phyloP scores from a whole-genome alignment of 2,888 invertebrate species.

The Drosophila mimica region DNA sequence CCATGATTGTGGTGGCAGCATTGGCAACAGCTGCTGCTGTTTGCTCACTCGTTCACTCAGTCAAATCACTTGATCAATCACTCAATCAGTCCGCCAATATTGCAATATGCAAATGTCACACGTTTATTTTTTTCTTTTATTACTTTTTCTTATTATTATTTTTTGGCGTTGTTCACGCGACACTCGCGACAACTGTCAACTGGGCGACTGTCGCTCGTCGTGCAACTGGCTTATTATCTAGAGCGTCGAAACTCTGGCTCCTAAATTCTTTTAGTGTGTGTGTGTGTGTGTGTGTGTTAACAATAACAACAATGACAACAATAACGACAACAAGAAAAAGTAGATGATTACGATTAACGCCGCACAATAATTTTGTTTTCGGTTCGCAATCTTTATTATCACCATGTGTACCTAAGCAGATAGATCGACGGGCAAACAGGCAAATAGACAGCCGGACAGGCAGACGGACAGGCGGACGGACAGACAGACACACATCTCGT shows the following conservation, averaged over 20 bases:
- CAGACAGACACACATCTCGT: slow-evolving; percentile 19
- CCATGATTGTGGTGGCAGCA: slow-evolving; percentile 64
- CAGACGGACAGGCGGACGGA: slow-evolving; percentile 1
- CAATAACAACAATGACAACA: slow-evolving; percentile 38
- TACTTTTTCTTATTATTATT: not conserved
- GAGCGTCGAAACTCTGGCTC: slow-evolving; percentile 18
- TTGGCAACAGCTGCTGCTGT: slow-evolving; percentile 36
- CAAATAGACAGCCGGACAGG: slow-evolving; percentile 19
- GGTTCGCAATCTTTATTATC: slow-evolving; percentile 71
- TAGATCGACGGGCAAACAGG: slow-evolving; percentile 55
- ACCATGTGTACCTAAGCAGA: slow-evolving; percentile 71
- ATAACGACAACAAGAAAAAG: slow-evolving; percentile 27
- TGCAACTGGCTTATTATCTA: slow-evolving; percentile 56
- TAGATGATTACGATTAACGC: slow-evolving; percentile 36
- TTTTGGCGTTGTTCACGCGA: slow-evolving; percentile 24
- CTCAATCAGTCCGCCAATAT: slow-evolving; percentile 27
- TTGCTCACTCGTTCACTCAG: slow-evolving; percentile 18
- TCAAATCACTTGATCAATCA: slow-evolving; percentile 44
- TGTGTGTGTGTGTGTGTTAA: slow-evolving; percentile 10
- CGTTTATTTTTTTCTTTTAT: not conserved
- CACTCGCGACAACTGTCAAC: slow-evolving; percentile 53
- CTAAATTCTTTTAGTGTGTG: slow-evolving; percentile 20
- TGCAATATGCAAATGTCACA: slow-evolving; percentile 36
- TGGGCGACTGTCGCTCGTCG: slow-evolving; percentile 40
- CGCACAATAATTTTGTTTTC: slow-evolving; percentile 52